Base-by-base conservation (phyloP, 2,888 invertebrate genomes). In the Pseudoips prasinana region DNA sequence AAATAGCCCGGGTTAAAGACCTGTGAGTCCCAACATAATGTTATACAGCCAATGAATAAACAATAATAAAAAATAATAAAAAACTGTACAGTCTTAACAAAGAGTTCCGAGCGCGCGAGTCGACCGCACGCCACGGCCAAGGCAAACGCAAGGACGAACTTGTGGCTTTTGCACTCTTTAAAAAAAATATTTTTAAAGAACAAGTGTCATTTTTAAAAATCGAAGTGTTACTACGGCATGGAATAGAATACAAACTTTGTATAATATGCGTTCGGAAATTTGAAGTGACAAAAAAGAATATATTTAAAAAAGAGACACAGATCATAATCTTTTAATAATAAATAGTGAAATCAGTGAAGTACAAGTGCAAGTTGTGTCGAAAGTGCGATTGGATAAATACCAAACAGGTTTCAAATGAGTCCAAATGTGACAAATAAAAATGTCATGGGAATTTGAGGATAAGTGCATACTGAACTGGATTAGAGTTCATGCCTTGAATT, bases 51-150 rank as follows among this genome's bases (percentile, higher is more conserved):
- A 39, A 51, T 56, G 56, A 58, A 70, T 67, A 76, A 73, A 76
- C 69, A 73, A 73, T 59, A 66, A 75, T 65, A 75, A 77, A 78
- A 80, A 78, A 72, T 65, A 52, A 56, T 49, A 59, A 46, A 59
- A 58, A 55, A 47, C 56, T 52, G 68, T 68, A 65, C 68, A 68
- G 66, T 68, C 64, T 69, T 79, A 75, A 84, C 85, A 84, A 85
- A 84, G 85, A 75, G 66, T 74, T 64, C 75, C 66, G 65, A 69
- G 69, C 65, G 47, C 53, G 65, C 76, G 74, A 63, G 64, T 73
- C 71, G 64, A 63, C 62, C 73, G 74, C 71, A 74, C 77, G 77
- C 64, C 73, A 75, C 70, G 68, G 81, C 74, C 80, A 81, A 81
- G 78, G 77, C 77, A 43, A 71, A 33, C 59, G 74, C 84, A 83